Evolutionary conservation across 2,888 invertebrate species (phyloP), one percentile per base, ranked within the genome.

Genomic region (Hedya salicella): DNA sequence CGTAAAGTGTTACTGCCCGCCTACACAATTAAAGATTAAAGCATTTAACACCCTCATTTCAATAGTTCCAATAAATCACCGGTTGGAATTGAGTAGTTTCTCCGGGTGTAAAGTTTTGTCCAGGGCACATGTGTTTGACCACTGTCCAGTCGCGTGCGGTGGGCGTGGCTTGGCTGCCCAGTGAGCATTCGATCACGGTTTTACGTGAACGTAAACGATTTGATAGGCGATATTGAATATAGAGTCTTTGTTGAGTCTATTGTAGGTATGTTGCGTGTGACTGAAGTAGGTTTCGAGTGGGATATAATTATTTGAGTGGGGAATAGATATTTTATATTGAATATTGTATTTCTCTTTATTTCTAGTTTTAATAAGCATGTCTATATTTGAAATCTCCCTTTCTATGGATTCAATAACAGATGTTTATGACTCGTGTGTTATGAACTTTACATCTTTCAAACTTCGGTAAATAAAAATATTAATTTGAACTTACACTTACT

Each of bases 121-220:
- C 70, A 84, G 70, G 57, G 90, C 90, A 91, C 91, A 89, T 90
- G 90, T 87, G 86, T 85, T 70, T 91, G 90, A 91, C 91, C 91
- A 89, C 73, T 90, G 91, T 89, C 91, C 91, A 88, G 75, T 90
- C 74, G 75, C 81, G 78, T 73, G 70, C 77, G 71, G 88, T 86
- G 91, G 89, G 91, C 82, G 91, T 81, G 86, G 89, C 87, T 71
- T 76, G 74, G 75, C 69, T 75, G 71, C 72, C 69, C 76, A 50
- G 59, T 71, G 78, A 77, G 73, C 74, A 75, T 71, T 72, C 64
- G 70, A 71, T 67, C 70, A 70, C 75, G 74, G 75, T 68, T 69
- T 78, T 64, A 70, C 85, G 82, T 75, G 77, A 80, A 65, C 65
- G 60, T 60, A 14, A 59, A 65, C 46, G 65, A 16, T 53, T 53